A percentile compares a stretch with the other conserved stretches of the same genome.
These are phyloP conservation scores for Sebastes kiyomatsui DNA, from an alignment of 2,797 vertebrate species.

Conservation along the genomic window DNA sequence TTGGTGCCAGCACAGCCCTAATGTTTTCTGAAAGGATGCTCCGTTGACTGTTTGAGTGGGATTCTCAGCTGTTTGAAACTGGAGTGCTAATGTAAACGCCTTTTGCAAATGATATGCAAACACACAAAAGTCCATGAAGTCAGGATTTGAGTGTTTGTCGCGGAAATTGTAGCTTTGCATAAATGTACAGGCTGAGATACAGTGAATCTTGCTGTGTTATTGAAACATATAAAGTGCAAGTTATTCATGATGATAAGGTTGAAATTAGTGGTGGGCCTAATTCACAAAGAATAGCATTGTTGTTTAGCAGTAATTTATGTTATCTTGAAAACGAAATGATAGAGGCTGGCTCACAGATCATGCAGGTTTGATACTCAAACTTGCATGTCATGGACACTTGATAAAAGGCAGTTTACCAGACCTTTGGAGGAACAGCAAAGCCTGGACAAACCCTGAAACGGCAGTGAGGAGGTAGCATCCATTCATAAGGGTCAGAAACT, in stretches of 20 bases:
- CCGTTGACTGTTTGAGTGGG: neutral
- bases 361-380: neutral
- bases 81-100: neutral
- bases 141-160: neutral
- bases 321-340: neutral
- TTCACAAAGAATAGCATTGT: neutral
- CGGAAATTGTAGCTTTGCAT: constrained; percentile 1
- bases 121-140: neutral
- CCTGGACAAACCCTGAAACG: neutral
- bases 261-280: too few relatives aligned
- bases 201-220: neutral
- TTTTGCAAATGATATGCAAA: constrained; percentile 30
- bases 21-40: neutral
- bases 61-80: neutral
- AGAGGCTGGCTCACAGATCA: neutral
- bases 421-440: constrained; percentile 37
- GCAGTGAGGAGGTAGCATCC: neutral
- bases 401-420: constrained; percentile 21
- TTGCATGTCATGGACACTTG: neutral
- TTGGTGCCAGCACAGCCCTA: neutral
- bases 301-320: neutral
- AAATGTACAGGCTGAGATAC: neutral
- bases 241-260: neutral
- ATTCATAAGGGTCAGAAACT: fast-evolving
- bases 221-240: neutral